These are phyloP conservation scores for Lithophane socia DNA, from an alignment of 2,888 invertebrate species.

Conservation along the genomic window DNA sequence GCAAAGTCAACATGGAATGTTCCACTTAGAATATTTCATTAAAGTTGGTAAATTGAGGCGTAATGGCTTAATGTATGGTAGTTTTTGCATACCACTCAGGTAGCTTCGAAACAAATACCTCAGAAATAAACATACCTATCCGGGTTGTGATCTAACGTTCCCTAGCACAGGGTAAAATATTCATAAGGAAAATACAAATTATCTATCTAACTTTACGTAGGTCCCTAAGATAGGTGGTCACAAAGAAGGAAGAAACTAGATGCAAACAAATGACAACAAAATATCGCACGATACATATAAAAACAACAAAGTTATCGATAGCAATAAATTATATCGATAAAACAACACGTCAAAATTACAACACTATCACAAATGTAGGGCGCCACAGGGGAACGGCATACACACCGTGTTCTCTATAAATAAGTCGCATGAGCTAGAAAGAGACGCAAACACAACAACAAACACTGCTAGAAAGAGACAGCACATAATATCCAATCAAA, in stretches of 20 bases:
- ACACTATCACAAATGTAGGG: constrained; percentile 82
- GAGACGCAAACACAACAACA: constrained; percentile 71
- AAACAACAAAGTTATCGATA: constrained; percentile 45
- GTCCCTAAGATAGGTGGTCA: background rate
- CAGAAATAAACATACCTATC: background rate
- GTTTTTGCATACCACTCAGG: background rate
- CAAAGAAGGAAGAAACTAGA: background rate
- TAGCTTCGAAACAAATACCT: background rate
- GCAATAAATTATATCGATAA: constrained; percentile 59
- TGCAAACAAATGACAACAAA: background rate
- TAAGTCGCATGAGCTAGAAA: constrained; percentile 76
- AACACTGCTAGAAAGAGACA: constrained; percentile 75
- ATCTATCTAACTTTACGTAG: background rate
- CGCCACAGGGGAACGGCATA: constrained; percentile 83
- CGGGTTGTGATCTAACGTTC: background rate
- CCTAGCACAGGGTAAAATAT: background rate
- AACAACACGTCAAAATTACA: constrained; percentile 65
- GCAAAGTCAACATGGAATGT: background rate
- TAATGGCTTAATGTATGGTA: background rate
- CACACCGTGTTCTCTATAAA: constrained; percentile 81
- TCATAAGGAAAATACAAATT: background rate
- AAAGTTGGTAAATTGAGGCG: background rate
- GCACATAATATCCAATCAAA: constrained; percentile 67
- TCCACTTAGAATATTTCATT: background rate
- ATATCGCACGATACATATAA: constrained; percentile 1